Base-by-base conservation (phyloP, 1,140 invertebrate species). In the Sipha flava region DNA sequence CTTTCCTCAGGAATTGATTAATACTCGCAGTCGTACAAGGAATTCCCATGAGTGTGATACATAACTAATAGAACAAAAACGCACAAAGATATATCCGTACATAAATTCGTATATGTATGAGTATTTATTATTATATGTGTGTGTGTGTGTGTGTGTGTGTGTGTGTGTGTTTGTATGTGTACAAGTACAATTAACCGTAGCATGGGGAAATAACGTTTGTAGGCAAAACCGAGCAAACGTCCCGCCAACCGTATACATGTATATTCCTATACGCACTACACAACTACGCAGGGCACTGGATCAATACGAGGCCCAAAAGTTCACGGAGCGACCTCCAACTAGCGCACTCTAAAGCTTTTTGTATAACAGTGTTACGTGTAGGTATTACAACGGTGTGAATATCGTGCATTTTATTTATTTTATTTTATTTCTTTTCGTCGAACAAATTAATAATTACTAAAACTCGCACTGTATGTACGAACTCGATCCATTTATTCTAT, bases 231-330 rank as follows among this genome's bases (percentile, higher is more conserved):
- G 23, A 52, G 73, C 73, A 59, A 77, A 77, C 49, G 29, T 49
- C n/a, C 73, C 52, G 21, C 45, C 45, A 3, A 6, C 29, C 70
- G 45, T 12, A n/a, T 23, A 49, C 14, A 26, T 31, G 12, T 45
- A n/a, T 49, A 47, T 18, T 23, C 1, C 7, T 37, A 64, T 12
- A 40, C 34, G 14, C 14, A 57, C 52, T n/a, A n/a, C n/a, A n/a
- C n/a, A n/a, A 59, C 49, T 21, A 59, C 31, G 26, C 52, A 7
- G 73, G 73, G 52, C 73, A 77, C 52, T 12, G 73, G 73, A 77
- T 77, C 73, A 77, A 77, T 77, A 77, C 73, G 73, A 77, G 73
- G 73, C 73, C 73, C 73, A 77, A 77, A 77, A 77, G 73, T 77
- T 77, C 73, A 77, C 73, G 47, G 73, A 37, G 21, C 52, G 73